Evolutionary conservation across 2,888 invertebrate genomes (phyloP).

Genomic region (Melanostoma mellinum): DNA sequence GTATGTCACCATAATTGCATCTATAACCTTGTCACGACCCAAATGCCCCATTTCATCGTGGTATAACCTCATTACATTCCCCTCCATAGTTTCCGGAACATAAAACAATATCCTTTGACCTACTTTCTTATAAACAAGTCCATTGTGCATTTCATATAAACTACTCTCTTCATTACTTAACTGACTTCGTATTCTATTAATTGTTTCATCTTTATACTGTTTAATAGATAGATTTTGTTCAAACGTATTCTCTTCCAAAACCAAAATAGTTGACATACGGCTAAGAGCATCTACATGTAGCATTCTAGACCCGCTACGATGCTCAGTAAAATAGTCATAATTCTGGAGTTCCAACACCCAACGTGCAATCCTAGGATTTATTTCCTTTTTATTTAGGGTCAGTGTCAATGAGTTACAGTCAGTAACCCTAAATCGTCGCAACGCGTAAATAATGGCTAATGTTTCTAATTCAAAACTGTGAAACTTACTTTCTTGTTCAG

Average conservation of each 20-base stretch:
- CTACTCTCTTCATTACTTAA: neutral
- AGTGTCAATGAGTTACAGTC: constrained; percentile 43
- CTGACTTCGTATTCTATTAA: neutral
- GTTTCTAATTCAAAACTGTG: constrained; percentile 18
- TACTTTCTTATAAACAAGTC: neutral
- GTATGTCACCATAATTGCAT: constrained; percentile 21
- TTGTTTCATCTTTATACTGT: neutral
- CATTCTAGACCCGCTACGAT: constrained; percentile 56
- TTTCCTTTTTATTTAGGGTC: constrained; percentile 68
- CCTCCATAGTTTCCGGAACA: neutral
- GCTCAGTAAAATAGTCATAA: constrained; percentile 69
- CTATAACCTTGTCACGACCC: constrained; percentile 26
- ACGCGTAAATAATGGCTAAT: constrained; percentile 19
- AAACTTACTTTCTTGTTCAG: constrained; percentile 48
- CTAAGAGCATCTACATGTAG: neutral
- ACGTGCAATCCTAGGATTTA: constrained; percentile 71
- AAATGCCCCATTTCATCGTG: constrained; percentile 43
- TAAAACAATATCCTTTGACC: neutral
- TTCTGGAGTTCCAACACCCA: constrained; percentile 72
- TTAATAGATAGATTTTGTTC: neutral
- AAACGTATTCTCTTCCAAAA: constrained; percentile 17
- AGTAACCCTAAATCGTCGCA: constrained; percentile 1
- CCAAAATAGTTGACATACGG: constrained; percentile 23
- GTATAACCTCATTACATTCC: no score
- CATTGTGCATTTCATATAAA: neutral